Percentiles rank a stretch among this genome's conserved stretches.
These are phyloP conservation scores for Myripristis murdjan DNA, from an alignment of 2,797 vertebrate species.

Conservation along the genomic window DNA sequence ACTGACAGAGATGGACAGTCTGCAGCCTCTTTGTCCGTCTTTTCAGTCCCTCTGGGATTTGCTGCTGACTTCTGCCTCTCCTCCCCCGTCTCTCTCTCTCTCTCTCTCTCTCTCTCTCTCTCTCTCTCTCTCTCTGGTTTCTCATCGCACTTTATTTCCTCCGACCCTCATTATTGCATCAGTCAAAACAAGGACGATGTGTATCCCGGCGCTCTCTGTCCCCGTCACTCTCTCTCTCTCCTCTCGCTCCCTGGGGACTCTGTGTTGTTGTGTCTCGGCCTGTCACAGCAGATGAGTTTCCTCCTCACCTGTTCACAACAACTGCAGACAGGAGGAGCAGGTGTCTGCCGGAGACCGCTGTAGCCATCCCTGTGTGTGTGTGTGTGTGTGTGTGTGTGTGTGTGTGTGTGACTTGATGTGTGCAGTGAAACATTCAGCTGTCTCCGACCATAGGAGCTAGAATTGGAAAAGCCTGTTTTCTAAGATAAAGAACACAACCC, in stretches of 20 bases:
- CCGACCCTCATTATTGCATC: constrained; percentile 32
- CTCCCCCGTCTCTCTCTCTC: not conserved
- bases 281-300: constrained; percentile 66
- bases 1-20: too few species aligned
- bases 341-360: constrained; percentile 57
- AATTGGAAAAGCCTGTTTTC: constrained; percentile 31
- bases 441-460: constrained; percentile 27
- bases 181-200: constrained; percentile 36
- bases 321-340: constrained; percentile 72
- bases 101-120: too few species aligned
- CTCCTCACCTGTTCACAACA: constrained; percentile 70
- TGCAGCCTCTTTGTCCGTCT: constrained; percentile 30
- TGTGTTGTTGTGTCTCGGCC: constrained; percentile 60
- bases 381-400: not conserved
- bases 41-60: constrained; percentile 51
- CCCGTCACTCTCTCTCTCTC: constrained; percentile 25
- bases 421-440: constrained; percentile 29
- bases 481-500: constrained; percentile 13
- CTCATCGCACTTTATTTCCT: constrained; percentile 2
- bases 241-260: constrained; percentile 46
- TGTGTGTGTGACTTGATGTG: constrained; percentile 5
- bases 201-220: constrained; percentile 47
- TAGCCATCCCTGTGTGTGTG: constrained; percentile 6
- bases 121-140: constrained; percentile 4
- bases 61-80: constrained; percentile 38